Evolutionary conservation across 2,797 vertebrate species (phyloP), one percentile per base, ranked within the genome.

Genomic region (Sebastes iracundus): DNA sequence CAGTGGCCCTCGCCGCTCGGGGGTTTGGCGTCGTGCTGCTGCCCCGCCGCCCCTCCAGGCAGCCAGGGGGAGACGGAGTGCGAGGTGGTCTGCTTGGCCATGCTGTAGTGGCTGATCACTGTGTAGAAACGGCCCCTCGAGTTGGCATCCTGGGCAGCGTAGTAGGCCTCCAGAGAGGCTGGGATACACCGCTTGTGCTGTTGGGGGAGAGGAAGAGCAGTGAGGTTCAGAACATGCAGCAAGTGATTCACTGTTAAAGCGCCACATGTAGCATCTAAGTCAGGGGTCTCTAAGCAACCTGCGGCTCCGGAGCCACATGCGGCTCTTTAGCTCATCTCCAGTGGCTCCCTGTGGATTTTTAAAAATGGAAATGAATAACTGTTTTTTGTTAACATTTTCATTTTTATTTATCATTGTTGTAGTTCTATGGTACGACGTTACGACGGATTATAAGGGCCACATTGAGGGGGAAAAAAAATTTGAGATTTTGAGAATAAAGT

Each of bases 131-230:
- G 96, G 89, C 98, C 97, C 87, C 97, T 96, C 12, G 97, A 97
- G 95, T 96, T 98, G 94, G 97, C 97, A 68, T 99, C 98, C 94
- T 99, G 98, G 69, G 98, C 97, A 0, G 97, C 97, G 87, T 99
- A 99, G 93, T 99, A 99, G 0, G 98, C 98, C 71, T 99, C 98
- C 94, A 99, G 96, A 1, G 98, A 99, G 56, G 98, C 97, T 0
- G 98, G 98, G 95, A 99, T 99, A 84, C 98, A 99, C 33, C 98
- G 96, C 95, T 99, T 99, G 96, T 99, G 98, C 98, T 99, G 92
- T 27, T 13, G 12, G 35, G 35, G 4, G 70, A 72, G 38, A 38
- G n/a, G 56, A 4, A 67, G 2, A 68, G n/a, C 1, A 53, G 22
- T 3, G 5, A 74, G 2, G 56, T 55, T 59, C 1, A 70, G 4